A percentile compares a stretch with the other conserved stretches of the same genome.
phyloP scores from a whole-genome alignment of 2,113 vertebrate genomes.

The Ardeotis arabs region DNA sequence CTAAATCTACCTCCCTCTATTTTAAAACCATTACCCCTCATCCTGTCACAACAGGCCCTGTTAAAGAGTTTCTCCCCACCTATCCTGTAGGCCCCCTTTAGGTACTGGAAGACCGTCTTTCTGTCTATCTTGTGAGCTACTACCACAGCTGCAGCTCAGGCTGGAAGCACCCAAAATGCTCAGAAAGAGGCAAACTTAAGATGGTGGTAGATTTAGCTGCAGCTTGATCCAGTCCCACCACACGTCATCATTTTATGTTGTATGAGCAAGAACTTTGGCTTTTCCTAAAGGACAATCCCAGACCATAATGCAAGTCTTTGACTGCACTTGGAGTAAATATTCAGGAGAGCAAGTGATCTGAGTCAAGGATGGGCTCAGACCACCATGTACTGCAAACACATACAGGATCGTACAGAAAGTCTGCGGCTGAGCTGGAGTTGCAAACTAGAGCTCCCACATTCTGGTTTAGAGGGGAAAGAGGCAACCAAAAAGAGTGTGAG shows the following conservation, averaged over 20 bases:
- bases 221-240: not conserved
- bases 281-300: not conserved
- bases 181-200: not conserved
- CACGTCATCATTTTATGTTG: not conserved
- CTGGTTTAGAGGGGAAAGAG: not conserved
- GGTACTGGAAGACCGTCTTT: too few species aligned
- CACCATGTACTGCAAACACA: not conserved
- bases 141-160: not conserved
- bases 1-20: too few species aligned
- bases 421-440: too few species aligned
- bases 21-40: too few species aligned
- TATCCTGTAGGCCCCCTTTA: too few species aligned
- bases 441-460: not conserved
- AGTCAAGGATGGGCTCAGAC: not conserved
- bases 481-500: not conserved
- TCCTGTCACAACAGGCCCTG: too few species aligned
- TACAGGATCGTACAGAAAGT: not conserved
- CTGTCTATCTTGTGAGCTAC: not conserved
- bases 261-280: not conserved
- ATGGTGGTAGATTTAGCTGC: not conserved
- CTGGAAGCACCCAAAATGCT: not conserved
- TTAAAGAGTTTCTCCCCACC: too few species aligned
- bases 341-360: not conserved
- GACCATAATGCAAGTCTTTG: not conserved
- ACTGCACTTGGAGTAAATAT: not conserved